Conservation (phyloP, 2,797 vertebrate species). For the Tarsius wallacei region DNA sequence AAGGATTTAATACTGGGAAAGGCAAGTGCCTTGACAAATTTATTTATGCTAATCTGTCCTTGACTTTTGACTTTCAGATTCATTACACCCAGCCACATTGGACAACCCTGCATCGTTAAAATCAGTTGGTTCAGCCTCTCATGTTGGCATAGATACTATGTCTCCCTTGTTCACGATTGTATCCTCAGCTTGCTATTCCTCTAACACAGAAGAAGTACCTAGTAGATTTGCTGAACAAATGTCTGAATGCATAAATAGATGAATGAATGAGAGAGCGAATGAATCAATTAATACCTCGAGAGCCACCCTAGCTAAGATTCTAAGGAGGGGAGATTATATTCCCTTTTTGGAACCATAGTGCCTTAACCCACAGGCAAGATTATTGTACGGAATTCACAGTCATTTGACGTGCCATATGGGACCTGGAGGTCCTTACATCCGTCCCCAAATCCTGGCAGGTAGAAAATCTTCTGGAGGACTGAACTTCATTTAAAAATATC, state of each 20-base stretch:
- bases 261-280: background rate
- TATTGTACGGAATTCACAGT: background rate
- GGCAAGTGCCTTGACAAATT: background rate
- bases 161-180: background rate
- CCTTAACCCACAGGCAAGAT: background rate
- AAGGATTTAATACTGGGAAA: background rate
- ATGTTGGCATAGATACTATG: fast-evolving
- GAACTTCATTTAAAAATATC: slow-evolving; percentile 15
- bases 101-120: background rate
- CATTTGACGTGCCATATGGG: background rate
- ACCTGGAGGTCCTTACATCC: background rate
- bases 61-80: slow-evolving; percentile 1
- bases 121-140: background rate
- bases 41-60: background rate
- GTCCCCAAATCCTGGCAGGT: background rate
- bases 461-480: background rate
- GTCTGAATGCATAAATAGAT: background rate
- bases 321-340: background rate
- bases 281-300: background rate
- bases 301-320: background rate
- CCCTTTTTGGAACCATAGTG: background rate
- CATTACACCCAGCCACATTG: background rate
- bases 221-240: background rate
- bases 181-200: background rate
- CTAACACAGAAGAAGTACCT: background rate